Evolutionary conservation across 2,888 invertebrate genomes (phyloP).

Genomic region (Cataglyphis rosenhaueri): DNA sequence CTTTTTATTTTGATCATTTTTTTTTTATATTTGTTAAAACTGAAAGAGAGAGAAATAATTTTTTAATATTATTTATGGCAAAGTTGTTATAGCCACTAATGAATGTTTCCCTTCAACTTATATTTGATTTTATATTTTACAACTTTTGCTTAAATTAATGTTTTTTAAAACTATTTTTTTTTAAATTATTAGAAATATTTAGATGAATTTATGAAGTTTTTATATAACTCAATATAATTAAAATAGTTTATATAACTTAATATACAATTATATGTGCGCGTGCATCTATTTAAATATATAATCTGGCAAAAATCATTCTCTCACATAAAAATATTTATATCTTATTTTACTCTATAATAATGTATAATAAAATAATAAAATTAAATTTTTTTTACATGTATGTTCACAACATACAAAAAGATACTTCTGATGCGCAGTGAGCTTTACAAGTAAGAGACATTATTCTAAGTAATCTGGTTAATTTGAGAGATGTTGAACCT

Average conservation of each 20-base stretch:
- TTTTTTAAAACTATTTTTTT: neutral
- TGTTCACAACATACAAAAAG: neutral
- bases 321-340: neutral
- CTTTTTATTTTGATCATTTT: constrained; percentile 8
- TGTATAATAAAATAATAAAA: constrained; percentile 2
- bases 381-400: neutral
- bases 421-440: neutral
- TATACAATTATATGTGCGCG: neutral
- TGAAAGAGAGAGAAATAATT: neutral
- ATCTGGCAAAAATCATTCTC: neutral
- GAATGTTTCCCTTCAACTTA: neutral
- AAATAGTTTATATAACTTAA: neutral
- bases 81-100: neutral
- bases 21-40: neutral
- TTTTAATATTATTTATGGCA: neutral
- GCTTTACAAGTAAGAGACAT: neutral
- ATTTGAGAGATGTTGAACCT: neutral
- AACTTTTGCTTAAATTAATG: neutral
- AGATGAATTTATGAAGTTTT: neutral
- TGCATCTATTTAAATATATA: neutral
- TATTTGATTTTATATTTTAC: neutral
- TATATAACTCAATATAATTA: neutral
- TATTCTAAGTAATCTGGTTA: neutral
- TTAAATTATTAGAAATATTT: constrained; percentile 10
- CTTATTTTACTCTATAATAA: neutral